Conservation (phyloP, 2,113 vertebrate species). For the Barnardius zonarius region DNA sequence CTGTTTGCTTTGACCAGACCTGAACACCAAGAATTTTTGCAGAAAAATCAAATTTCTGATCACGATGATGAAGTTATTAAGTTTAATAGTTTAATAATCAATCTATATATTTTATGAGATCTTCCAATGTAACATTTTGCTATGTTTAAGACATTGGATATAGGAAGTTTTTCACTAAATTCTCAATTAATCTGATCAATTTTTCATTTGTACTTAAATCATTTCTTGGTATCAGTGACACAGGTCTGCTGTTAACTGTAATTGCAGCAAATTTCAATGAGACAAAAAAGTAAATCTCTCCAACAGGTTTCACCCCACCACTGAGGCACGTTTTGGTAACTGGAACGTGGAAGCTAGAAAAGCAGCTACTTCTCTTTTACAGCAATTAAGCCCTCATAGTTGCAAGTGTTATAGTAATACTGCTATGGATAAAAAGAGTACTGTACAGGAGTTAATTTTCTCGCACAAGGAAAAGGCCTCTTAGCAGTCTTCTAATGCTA, state of each 20-base stretch:
- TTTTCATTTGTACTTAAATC: background rate
- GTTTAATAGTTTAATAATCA: background rate
- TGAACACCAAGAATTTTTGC: background rate
- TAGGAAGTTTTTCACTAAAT: background rate
- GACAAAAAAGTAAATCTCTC: background rate
- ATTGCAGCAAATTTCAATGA: background rate
- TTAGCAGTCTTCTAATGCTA: background rate
- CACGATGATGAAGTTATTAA: background rate
- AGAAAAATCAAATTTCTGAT: background rate
- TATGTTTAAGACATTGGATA: background rate
- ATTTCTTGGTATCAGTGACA: background rate
- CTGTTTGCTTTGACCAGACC: background rate
- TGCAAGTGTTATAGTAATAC: background rate
- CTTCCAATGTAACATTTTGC: background rate
- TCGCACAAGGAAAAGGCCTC: background rate
- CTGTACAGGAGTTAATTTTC: background rate
- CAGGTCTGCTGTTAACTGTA: constrained; percentile 10
- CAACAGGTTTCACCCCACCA: background rate
- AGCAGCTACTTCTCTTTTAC: background rate
- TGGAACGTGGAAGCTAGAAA: background rate
- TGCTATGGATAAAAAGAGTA: background rate
- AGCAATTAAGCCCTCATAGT: background rate
- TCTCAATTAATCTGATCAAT: constrained; percentile 34
- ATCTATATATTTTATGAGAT: background rate
- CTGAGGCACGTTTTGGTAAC: background rate